A percentile compares a stretch with the other conserved stretches of the same genome.
Conservation (phyloP, 1,140 invertebrate species). For the Colletes latitarsis region DNA sequence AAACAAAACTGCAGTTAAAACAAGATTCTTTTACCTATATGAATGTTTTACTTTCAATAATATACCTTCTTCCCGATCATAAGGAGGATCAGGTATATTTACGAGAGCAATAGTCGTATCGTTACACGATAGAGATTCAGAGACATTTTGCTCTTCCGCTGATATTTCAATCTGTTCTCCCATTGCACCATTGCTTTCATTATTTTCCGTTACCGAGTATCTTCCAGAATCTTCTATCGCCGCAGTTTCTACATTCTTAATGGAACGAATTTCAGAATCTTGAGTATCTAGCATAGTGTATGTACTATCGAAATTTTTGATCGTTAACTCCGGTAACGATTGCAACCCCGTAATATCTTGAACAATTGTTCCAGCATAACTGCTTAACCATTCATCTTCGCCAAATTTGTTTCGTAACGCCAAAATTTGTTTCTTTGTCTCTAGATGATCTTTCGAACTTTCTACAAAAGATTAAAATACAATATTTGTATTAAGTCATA, state of each 20-base stretch:
- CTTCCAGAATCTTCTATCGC: neutral
- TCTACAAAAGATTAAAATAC: slow-evolving; percentile 53
- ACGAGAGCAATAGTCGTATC: neutral
- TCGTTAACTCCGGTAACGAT: slow-evolving; percentile 14
- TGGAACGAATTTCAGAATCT: neutral
- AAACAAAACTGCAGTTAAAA: neutral
- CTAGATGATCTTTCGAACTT: slow-evolving; percentile 80
- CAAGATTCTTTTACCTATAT: neutral
- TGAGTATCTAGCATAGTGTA: neutral
- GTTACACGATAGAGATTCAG: slow-evolving; percentile 11
- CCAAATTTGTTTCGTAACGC: slow-evolving; percentile 82
- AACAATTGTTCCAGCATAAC: slow-evolving; percentile 81
- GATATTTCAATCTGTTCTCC: neutral
- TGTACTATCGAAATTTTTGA: slow-evolving; percentile 12
- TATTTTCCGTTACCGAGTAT: neutral
- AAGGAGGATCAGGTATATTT: slow-evolving; percentile 48
- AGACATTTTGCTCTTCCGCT: slow-evolving; percentile 23
- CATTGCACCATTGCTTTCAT: neutral
- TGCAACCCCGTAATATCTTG: slow-evolving; percentile 82
- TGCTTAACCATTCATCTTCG: slow-evolving; percentile 83
- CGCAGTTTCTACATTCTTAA: slow-evolving; percentile 11
- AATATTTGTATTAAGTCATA: neutral
- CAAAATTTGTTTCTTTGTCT: slow-evolving; percentile 84
- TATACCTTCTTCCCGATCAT: slow-evolving; percentile 73
- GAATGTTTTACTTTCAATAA: neutral